Conservation (phyloP, 2,113 vertebrate genomes). For the Reinhardtius hippoglossoides region DNA sequence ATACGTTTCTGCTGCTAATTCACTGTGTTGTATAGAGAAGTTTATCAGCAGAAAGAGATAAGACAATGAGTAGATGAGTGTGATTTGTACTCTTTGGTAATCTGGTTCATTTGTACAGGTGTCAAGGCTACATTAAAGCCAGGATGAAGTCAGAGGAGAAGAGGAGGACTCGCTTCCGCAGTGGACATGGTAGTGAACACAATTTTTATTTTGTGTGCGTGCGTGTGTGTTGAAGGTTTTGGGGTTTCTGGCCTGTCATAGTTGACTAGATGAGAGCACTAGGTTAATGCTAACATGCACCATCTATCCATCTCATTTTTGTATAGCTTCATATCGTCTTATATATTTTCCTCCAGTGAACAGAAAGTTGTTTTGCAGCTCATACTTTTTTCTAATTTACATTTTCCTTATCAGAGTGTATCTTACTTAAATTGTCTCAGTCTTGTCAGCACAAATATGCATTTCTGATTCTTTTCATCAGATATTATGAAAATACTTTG, state of each 20-base stretch:
- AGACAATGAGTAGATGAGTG: not conserved
- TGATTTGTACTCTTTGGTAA: constrained; percentile 15
- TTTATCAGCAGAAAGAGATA: not conserved
- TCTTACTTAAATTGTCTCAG: not conserved
- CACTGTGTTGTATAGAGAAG: not conserved
- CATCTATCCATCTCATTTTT: too few relatives aligned
- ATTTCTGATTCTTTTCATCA: constrained; percentile 7
- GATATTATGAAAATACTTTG: not conserved
- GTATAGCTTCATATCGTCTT: not conserved
- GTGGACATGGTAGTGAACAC: constrained; percentile 87
- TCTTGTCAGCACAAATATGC: not conserved
- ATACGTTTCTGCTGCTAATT: constrained; percentile 12
- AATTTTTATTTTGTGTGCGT: not conserved
- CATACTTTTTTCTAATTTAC: not conserved
- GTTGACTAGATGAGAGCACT: too few relatives aligned
- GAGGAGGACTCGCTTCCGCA: constrained; percentile 91
- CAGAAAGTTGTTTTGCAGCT: constrained; percentile 1
- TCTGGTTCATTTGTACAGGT: constrained; percentile 81
- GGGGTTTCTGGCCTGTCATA: too few relatives aligned
- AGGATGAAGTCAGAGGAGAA: constrained; percentile 99
- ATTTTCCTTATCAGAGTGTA: not conserved
- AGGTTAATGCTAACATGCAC: too few relatives aligned
- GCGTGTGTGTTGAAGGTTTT: too few relatives aligned
- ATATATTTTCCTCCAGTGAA: not conserved
- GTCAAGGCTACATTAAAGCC: constrained; percentile 97